phyloP scores from a whole-genome alignment of 2,888 invertebrate genomes.

The Anthophora plumipes region DNA sequence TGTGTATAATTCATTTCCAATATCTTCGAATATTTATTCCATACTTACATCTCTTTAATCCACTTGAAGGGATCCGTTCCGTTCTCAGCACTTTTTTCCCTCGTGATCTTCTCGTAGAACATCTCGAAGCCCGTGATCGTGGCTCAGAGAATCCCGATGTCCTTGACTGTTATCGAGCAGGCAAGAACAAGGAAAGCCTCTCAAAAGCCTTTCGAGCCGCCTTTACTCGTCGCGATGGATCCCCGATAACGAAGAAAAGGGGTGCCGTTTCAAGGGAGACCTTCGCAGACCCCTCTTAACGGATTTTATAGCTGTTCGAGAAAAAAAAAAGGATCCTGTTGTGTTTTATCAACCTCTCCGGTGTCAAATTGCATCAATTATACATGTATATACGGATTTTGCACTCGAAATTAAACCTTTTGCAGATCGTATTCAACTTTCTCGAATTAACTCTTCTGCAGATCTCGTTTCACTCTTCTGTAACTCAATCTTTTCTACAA shows the following conservation, averaged over 20 bases:
- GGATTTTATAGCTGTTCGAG: constrained; percentile 24
- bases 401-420: too few relatives aligned
- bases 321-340: constrained; percentile 1
- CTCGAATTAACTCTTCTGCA: too few relatives aligned
- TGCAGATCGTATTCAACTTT: too few relatives aligned
- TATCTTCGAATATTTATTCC: not conserved
- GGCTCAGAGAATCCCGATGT: constrained; percentile 30
- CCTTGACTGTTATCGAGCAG: constrained; percentile 25
- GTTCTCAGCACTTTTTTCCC: not conserved
- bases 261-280: constrained; percentile 6
- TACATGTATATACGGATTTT: too few relatives aligned
- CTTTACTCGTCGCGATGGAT: constrained; percentile 27
- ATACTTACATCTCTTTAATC: not conserved
- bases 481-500: too few relatives aligned
- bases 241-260: constrained; percentile 36
- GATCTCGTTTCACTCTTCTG: too few relatives aligned
- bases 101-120: not conserved
- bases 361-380: too few relatives aligned
- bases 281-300: constrained; percentile 2
- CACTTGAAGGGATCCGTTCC: not conserved
- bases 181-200: constrained; percentile 42
- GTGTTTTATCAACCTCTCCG: too few relatives aligned
- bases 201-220: constrained; percentile 21
- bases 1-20: not conserved
- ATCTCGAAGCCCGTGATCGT: not conserved